These are phyloP conservation scores for Lates japonicus DNA, from an alignment of 2,797 vertebrate species.

Conservation along the genomic window DNA sequence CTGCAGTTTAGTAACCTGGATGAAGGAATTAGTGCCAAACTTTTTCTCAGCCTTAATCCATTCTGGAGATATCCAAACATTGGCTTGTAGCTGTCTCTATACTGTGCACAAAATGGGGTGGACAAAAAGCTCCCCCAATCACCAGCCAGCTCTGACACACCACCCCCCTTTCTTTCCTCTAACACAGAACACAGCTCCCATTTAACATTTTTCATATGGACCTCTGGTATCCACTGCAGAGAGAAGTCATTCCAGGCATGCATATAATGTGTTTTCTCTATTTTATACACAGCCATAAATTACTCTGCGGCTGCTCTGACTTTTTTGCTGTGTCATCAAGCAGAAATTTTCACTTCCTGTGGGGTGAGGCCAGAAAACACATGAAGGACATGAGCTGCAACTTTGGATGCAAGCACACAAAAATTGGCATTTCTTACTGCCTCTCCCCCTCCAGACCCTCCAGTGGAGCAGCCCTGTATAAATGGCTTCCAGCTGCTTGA, in stretches of 20 bases:
- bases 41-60: background rate
- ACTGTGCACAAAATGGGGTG: conserved; percentile 50
- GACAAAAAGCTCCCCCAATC: conserved; percentile 72
- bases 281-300: conserved; percentile 52
- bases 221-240: conserved; percentile 12
- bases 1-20: too few species aligned
- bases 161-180: conserved; percentile 47
- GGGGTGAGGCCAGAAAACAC: conserved; percentile 27
- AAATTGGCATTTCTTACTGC: background rate
- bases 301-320: background rate
- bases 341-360: conserved; percentile 50
- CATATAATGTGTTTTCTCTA: conserved; percentile 27
- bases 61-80: conserved; percentile 8
- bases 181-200: conserved; percentile 40
- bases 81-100: conserved; percentile 31
- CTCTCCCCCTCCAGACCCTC: conserved; percentile 25
- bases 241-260: conserved; percentile 32
- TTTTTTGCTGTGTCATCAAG: conserved; percentile 42
- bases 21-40: background rate
- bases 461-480: conserved; percentile 14
- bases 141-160: conserved; percentile 32
- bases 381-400: conserved; percentile 5
- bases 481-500: conserved; percentile 72
- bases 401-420: conserved; percentile 3
- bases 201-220: conserved; percentile 65